Evolutionary conservation across 2,113 vertebrate species (phyloP).

Genomic region (Lasiurus cinereus): DNA sequence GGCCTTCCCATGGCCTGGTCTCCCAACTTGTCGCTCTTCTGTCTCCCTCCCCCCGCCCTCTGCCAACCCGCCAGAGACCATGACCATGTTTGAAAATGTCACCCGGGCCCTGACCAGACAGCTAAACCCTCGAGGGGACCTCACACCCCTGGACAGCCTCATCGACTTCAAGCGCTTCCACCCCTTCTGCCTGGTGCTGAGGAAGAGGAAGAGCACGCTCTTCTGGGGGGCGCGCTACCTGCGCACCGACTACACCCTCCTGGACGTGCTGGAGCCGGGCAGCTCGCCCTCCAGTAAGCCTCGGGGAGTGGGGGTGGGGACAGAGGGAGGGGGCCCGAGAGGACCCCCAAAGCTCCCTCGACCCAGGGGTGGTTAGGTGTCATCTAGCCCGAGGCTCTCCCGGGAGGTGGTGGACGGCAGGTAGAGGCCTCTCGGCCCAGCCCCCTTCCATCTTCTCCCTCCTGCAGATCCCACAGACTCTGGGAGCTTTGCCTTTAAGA

Average conservation of each 20-base stretch:
- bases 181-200: constrained; percentile 82
- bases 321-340: not conserved
- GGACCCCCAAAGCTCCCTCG: not conserved
- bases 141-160: constrained; percentile 80
- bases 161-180: constrained; percentile 83
- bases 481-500: constrained; percentile 79
- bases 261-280: constrained; percentile 73
- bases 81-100: constrained; percentile 82
- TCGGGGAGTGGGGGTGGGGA: accelerated
- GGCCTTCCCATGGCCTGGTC: not conserved
- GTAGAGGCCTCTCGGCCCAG: not conserved
- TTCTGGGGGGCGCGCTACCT: constrained; percentile 79
- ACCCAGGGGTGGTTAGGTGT: not conserved
- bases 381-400: not conserved
- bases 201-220: constrained; percentile 75
- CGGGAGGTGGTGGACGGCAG: accelerated
- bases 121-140: constrained; percentile 80
- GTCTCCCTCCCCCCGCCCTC: not conserved
- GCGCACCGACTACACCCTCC: constrained; percentile 77
- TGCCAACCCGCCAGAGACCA: constrained; percentile 52
- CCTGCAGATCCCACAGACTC: constrained; percentile 75
- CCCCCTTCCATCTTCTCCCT: not conserved
- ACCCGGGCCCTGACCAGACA: constrained; percentile 78
- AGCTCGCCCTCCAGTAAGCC: constrained; percentile 73
- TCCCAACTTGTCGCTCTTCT: not conserved